Percentiles rank a stretch among this genome's conserved stretches.
phyloP scores from a whole-genome alignment of 37 sponge, comb jelly and placozoan genomes.

The Oscarella lobularis region DNA sequence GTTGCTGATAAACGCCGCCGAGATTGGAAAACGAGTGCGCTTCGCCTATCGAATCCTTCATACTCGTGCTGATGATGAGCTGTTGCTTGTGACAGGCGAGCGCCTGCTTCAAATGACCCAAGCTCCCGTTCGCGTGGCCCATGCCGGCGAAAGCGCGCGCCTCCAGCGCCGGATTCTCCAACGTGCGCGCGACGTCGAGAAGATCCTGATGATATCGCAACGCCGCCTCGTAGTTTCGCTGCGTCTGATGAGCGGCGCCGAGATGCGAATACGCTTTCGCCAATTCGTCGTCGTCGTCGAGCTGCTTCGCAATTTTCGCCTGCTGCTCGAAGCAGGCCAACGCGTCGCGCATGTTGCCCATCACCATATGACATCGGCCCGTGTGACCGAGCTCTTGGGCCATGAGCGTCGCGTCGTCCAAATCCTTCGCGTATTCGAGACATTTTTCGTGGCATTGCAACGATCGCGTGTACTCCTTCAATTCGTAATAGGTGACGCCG shows the following conservation, averaged over 20 bases:
- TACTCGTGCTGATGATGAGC: slow-evolving; percentile 3
- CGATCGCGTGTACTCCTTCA: neutral
- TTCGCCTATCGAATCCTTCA: neutral
- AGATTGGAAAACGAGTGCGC: slow-evolving; percentile 10
- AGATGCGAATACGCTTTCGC: slow-evolving; percentile 55
- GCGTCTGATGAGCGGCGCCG: slow-evolving; percentile 48
- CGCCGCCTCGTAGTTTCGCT: slow-evolving; percentile 33
- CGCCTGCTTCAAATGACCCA: slow-evolving; percentile 15
- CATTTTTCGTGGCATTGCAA: neutral
- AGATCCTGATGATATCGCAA: slow-evolving; percentile 67
- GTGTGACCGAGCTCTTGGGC: neutral
- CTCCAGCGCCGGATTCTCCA: slow-evolving; percentile 23
- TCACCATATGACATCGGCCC: neutral
- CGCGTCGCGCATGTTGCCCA: slow-evolving; percentile 11
- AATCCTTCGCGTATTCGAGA: neutral
- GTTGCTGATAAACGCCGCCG: slow-evolving; percentile 33
- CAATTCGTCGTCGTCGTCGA: slow-evolving; percentile 31
- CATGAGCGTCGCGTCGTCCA: neutral
- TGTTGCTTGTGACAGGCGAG: slow-evolving; percentile 11
- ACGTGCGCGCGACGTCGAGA: slow-evolving; percentile 29
- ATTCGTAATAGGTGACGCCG: slow-evolving; percentile 12
- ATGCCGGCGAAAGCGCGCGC: slow-evolving; percentile 19
- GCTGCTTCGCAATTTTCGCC: slow-evolving; percentile 29
- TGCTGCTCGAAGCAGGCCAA: slow-evolving; percentile 54
- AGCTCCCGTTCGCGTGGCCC: slow-evolving; percentile 15